These are phyloP conservation scores for Trachelus tabidus DNA, from an alignment of 2,888 invertebrate species.

Conservation along the genomic window DNA sequence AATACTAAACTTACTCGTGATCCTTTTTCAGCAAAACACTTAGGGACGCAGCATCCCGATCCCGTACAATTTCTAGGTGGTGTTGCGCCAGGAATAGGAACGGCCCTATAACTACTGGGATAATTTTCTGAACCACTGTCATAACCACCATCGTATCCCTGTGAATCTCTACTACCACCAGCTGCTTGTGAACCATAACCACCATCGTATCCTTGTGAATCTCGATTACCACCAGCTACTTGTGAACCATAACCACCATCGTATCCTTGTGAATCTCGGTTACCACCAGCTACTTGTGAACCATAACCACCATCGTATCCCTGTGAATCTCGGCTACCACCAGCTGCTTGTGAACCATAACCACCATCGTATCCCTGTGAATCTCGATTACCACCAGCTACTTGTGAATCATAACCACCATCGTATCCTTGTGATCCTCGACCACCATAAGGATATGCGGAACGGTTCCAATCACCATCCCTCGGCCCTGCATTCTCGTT, in stretches of 20 bases:
- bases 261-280: too few relatives aligned
- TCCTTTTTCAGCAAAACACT: conserved; percentile 92
- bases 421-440: neutral
- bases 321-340: too few relatives aligned
- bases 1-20: conserved; percentile 71
- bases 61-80: conserved; percentile 74
- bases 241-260: too few relatives aligned
- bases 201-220: neutral
- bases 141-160: neutral
- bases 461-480: neutral
- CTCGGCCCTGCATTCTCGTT: neutral
- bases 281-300: too few relatives aligned
- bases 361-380: too few relatives aligned
- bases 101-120: conserved; percentile 67
- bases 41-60: conserved; percentile 80
- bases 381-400: too few relatives aligned
- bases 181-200: too few relatives aligned
- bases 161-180: too few relatives aligned
- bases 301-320: neutral
- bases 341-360: too few relatives aligned
- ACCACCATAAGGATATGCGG: neutral
- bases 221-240: neutral
- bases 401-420: too few relatives aligned
- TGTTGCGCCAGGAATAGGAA: conserved; percentile 66
- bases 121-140: conserved; percentile 40